Percentiles rank a stretch among this genome's conserved stretches.
phyloP scores from a whole-genome alignment of 35 echinoderm and acorn worm species.

The Ophiothrix spiculata region DNA sequence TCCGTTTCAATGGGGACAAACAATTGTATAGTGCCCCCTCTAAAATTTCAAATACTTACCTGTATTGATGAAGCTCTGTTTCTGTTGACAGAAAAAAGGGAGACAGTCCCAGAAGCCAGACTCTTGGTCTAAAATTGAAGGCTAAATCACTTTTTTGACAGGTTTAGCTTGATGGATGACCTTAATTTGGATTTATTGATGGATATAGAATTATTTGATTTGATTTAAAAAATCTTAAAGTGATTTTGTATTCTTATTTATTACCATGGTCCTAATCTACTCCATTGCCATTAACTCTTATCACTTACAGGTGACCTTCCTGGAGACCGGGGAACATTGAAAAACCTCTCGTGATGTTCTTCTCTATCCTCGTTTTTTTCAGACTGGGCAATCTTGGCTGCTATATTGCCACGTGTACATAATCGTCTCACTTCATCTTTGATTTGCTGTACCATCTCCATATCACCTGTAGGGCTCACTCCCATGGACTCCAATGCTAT shows the following conservation, averaged over 20 bases:
- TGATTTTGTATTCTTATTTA: background rate
- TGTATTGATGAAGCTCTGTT: too few species aligned
- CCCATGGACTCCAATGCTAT: slow-evolving; percentile 84
- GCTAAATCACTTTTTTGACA: too few species aligned
- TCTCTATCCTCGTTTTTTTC: slow-evolving; percentile 70
- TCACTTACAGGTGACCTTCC: slow-evolving; percentile 3
- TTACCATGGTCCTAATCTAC: background rate
- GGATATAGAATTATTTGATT: too few species aligned
- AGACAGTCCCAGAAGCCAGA: too few species aligned
- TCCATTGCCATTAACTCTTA: background rate
- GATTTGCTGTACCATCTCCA: slow-evolving; percentile 97
- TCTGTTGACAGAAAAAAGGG: too few species aligned
- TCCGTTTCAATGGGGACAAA: too few species aligned
- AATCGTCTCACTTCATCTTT: slow-evolving; percentile 90
- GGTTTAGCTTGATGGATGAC: too few species aligned
- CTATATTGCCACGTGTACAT: slow-evolving; percentile 86
- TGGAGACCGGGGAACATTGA: slow-evolving; percentile 56
- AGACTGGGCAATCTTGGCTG: slow-evolving; percentile 86
- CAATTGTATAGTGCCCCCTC: too few species aligned
- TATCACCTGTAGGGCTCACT: slow-evolving; percentile 90
- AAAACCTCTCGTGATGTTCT: slow-evolving; percentile 60
- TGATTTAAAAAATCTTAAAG: background rate
- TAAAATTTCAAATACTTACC: too few species aligned
- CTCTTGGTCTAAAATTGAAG: too few species aligned
- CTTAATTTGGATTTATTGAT: too few species aligned